Base-by-base conservation (phyloP, 2,113 vertebrate genomes). In the Gasterosteus nipponicus region DNA sequence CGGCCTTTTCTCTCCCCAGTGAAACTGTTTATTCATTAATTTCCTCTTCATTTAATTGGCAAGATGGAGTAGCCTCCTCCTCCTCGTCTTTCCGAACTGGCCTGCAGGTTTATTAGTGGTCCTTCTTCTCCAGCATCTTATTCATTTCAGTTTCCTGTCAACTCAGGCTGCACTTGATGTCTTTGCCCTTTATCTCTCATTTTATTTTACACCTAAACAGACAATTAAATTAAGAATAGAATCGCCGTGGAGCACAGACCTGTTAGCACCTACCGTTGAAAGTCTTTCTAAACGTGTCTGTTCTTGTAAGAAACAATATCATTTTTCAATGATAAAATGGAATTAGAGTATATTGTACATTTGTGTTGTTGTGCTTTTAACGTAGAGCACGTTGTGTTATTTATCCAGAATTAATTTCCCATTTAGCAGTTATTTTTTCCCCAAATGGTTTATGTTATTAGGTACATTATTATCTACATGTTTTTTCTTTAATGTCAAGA, bases 11-110 rank as follows among this genome's bases (percentile, higher is more conserved):
- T 81, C 74, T 81, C 77, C 84, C 73, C 81, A 86, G 38, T 80
- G 72, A 86, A 86, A 78, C 63, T 75, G 80, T 86, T 87, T 86
- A 87, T 78, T 81, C 82, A 88, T 91, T 85, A 60, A 86, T 86
- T 87, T 90, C 74, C 82, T 76, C 64, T 80, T 86, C 33, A 51
- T 86, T 84, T 91, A 89, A 90, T 87, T 91, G 84, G 82, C 85
- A 84, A 26, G 81, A 74, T 62, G 68, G 57, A 77, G 33, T 22
- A 61, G 44, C 38, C 31, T 15, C 67, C 68, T 31, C 41, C 38
- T 46, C 44, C 44, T 58, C 54, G 35, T 58, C 58, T 42, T 51
- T 59, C 33, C 14, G 16, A 86, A 64, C 56, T 60, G 42, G 84
- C 87, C 81, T 81, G 77, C 59, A 86, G 89, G 83, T 86, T 89